Evolutionary conservation across 2,797 vertebrate species (phyloP).

Genomic region (Anguilla pacifica): DNA sequence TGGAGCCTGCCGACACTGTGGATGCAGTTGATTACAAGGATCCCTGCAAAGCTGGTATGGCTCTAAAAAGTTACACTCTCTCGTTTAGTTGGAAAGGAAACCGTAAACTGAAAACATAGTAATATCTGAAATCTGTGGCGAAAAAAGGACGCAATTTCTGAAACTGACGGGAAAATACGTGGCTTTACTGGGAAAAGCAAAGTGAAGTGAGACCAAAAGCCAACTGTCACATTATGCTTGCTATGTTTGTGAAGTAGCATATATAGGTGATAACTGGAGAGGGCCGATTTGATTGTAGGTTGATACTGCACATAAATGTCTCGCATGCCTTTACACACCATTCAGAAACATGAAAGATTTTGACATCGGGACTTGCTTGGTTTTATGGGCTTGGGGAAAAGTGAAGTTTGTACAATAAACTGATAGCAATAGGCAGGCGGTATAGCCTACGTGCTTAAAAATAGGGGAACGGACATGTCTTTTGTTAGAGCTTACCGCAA

Average conservation of each 20-base stretch:
- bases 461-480: conserved; percentile 4
- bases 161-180: conserved; percentile 7
- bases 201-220: neutral
- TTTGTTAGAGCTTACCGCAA: conserved; percentile 9
- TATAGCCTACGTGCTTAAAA: neutral
- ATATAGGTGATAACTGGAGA: neutral
- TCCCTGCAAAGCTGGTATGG: conserved; percentile 79
- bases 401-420: too few relatives aligned
- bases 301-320: neutral
- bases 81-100: neutral
- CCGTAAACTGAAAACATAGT: neutral
- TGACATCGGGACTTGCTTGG: neutral
- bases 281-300: neutral
- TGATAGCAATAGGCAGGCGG: neutral
- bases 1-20: conserved; percentile 36
- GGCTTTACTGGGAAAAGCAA: neutral
- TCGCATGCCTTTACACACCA: neutral
- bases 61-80: conserved; percentile 12
- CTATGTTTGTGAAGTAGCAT: neutral
- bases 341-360: neutral
- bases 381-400: conserved; percentile 7
- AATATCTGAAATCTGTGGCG: neutral
- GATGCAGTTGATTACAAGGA: conserved; percentile 76
- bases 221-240: neutral
- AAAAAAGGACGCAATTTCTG: neutral